Conservation (phyloP, 2,797 vertebrate genomes). For the Scolopax rusticola region DNA sequence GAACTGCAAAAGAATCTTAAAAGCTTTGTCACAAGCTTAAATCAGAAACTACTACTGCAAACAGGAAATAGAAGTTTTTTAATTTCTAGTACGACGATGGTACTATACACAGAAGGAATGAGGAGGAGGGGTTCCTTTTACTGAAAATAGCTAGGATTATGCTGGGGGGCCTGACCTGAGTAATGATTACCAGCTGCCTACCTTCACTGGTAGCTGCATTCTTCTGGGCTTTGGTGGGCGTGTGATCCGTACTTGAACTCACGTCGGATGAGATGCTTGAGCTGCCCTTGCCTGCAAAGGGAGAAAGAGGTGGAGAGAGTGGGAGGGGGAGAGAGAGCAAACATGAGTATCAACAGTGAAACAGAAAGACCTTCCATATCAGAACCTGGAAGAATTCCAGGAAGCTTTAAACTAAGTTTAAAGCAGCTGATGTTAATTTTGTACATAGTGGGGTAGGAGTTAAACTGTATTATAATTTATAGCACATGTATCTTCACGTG, state of each 20-base stretch:
- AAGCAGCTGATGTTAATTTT: conserved; percentile 19
- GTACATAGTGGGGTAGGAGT: background rate
- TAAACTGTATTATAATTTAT: background rate
- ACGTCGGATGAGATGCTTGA: conserved; percentile 99
- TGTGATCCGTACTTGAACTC: conserved; percentile 98
- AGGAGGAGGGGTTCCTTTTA: background rate
- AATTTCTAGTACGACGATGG: background rate
- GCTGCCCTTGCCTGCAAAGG: conserved; percentile 94
- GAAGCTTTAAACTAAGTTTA: background rate
- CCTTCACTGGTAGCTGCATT: conserved; percentile 98
- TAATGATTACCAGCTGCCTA: conserved; percentile 90
- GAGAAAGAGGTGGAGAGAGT: conserved; percentile 20
- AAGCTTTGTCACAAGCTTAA: background rate
- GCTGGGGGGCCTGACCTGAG: conserved; percentile 49
- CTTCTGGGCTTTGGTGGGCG: conserved; percentile 93
- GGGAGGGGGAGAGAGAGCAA: background rate
- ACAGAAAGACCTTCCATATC: background rate
- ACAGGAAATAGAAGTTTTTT: background rate
- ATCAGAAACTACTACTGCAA: background rate
- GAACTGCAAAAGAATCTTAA: background rate
- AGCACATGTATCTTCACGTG: background rate
- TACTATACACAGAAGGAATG: background rate
- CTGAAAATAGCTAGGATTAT: conserved; percentile 77
- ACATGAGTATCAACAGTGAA: background rate
- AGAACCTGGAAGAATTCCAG: conserved; percentile 11